Evolutionary conservation across 2,888 invertebrate genomes (phyloP), one percentile per base, ranked within the genome.

Genomic region (Dichetophora obliterata): DNA sequence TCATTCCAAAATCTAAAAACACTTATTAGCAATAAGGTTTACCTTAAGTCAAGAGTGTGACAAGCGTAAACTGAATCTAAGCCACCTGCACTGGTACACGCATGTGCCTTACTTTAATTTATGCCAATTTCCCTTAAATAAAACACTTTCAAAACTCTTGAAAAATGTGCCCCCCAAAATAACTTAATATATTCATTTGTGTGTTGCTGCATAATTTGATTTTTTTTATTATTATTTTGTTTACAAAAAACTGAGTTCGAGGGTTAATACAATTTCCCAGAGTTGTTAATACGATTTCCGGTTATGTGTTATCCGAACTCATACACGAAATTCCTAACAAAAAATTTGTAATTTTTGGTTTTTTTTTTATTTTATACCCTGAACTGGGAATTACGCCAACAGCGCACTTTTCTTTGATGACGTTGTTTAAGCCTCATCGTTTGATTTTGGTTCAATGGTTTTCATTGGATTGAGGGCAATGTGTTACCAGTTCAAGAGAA

Each of bases 261-360:
- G 34, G 68, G 75, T 76, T 78, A 78, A 80, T 78, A 77, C 79
- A 80, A 80, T 81, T 80, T 79, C 75, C 76, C 78, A 78, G 73
- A 77, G 78, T 79, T 81, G 79, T 77, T 81, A 80, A 80, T 79
- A 74, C 69, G 78, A 80, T 80, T 80, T 80, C 80, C 76, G 75
- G 66, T 74, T 73, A 4, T 31, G 68, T 73, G 72, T 63, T n/a
- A n/a, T n/a, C n/a, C 27, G 68, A 37, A 37, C 1, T 43, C 6
- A 1, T 43, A 43, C 14, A 11, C 2, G 43, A 43, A 43, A 43
- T 11, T 11, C 11, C 43, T 43, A 43, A 43, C 4, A 6, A 43
- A 43, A 43, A 43, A 43, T 14, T 43, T 43, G 43, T 43, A 14
- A 6, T 43, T 43, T 14, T 11, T 43, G 11, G 11, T 1, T 11